Evolutionary conservation across 2,888 invertebrate species (phyloP), one percentile per base, ranked within the genome.

Genomic region (Lepidocyrtoides sp.): DNA sequence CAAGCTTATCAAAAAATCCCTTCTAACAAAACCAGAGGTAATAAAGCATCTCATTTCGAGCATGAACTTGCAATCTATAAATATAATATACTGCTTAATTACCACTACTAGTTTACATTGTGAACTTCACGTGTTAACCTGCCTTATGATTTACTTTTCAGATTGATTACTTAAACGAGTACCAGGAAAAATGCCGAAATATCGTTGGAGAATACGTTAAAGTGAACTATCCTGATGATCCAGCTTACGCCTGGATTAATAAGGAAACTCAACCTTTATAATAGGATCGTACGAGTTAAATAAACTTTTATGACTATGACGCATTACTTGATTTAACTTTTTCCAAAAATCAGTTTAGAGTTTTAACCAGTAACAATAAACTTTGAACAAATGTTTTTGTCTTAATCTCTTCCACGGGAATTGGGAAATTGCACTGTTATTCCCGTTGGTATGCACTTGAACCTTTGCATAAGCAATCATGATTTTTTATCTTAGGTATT

Each of bases 1-100:
- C 1, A 97, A 97, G 93, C 96, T 98, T 95, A 96, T 99, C 51
- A 96, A 97, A 91, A 96, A 96, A 0, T 95, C 96, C 0, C 95
- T 99, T 95, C 96, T 99, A 32, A 97, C 97, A 0, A 96, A 97
- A 69, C 96, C 96, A 94, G 98, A 99, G 96, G 98, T 98, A 85
- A 20, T n/a, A n/a, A n/a, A n/a, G 23, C 36, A 66, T 20, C 5
- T 7, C 66, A 26, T 12, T 66, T 66, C 14, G 23, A 41, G 29
- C 66, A 29, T 14, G 66, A 66, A 17, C 32, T 29, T 8, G 3
- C 66, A 3, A 12, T 32, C 2, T 32, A 23, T 20, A 57, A 1
- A 4, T 3, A n/a, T 7, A n/a, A 17, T 57, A 7, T 8, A 57
- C n/a, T 57, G n/a, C 17, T 17, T 14, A 54, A 54, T 1, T 5